These are phyloP conservation scores for Micronisus gabar DNA, from an alignment of 2,113 vertebrate genomes.

Conservation along the genomic window DNA sequence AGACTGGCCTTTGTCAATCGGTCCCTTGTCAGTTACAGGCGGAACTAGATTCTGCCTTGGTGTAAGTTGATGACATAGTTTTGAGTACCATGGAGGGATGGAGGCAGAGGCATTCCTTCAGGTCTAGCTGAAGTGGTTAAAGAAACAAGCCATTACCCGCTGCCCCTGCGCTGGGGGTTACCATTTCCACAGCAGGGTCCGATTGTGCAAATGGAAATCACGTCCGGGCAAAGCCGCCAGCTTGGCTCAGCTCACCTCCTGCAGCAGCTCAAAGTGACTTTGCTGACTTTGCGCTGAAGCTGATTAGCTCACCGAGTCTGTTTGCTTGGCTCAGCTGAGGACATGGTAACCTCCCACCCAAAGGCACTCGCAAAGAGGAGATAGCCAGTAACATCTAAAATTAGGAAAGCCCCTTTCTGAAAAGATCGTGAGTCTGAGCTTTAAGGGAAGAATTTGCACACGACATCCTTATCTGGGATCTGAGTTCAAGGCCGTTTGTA, in stretches of 20 bases:
- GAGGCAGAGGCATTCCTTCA: neutral
- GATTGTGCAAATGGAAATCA: neutral
- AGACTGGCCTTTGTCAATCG: neutral
- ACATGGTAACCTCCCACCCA: neutral
- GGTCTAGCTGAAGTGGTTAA: neutral
- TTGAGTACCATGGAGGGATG: neutral
- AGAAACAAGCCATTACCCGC: neutral
- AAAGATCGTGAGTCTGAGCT: neutral
- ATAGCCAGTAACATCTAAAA: neutral
- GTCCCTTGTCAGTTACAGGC: neutral
- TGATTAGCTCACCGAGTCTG: neutral
- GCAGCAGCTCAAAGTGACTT: neutral
- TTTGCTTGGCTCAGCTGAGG: neutral
- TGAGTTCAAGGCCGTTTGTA: conserved; percentile 1
- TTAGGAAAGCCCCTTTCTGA: neutral
- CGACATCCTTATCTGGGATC: neutral
- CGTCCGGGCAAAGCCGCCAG: fast-evolving
- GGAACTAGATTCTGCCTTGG: neutral
- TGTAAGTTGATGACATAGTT: neutral
- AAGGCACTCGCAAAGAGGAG: neutral
- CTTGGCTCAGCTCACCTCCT: neutral
- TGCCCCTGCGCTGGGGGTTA: neutral
- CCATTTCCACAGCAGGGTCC: neutral
- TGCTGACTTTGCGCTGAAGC: neutral
- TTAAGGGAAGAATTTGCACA: neutral